These are phyloP conservation scores for Mergus octosetaceus DNA, from an alignment of 2,797 vertebrate genomes.

Conservation along the genomic window DNA sequence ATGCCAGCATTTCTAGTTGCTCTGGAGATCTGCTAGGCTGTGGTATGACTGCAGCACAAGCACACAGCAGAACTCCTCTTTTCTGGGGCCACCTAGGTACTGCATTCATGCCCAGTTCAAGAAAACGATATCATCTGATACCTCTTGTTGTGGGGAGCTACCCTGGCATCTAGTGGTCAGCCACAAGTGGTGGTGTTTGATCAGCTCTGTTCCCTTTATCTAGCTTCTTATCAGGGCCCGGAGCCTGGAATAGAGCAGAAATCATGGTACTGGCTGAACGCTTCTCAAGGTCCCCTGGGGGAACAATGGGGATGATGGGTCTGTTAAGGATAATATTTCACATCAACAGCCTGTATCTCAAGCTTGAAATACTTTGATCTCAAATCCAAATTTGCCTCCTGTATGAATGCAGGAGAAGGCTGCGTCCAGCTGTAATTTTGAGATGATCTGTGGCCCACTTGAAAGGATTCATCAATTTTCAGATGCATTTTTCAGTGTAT, in stretches of 20 bases:
- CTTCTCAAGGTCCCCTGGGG: neutral
- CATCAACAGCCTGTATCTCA: too few relatives aligned
- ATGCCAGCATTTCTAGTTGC: neutral
- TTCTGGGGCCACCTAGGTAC: neutral
- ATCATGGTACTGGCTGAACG: neutral
- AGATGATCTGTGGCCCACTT: too few relatives aligned
- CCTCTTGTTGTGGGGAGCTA: neutral
- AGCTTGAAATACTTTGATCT: too few relatives aligned
- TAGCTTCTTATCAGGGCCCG: neutral
- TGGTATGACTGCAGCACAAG: neutral
- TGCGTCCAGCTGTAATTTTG: too few relatives aligned
- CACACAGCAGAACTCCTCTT: neutral
- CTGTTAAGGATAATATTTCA: too few relatives aligned
- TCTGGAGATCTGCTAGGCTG: neutral
- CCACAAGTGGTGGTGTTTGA: neutral
- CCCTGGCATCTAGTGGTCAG: neutral
- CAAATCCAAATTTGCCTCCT: too few relatives aligned
- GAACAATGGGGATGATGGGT: neutral
- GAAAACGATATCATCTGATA: neutral
- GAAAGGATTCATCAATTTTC: too few relatives aligned
- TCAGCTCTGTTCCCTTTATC: neutral
- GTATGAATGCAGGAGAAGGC: too few relatives aligned
- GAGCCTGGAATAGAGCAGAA: neutral
- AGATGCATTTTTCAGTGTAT: neutral
- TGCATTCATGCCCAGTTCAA: rapidly evolving